Conservation (phyloP, 2,888 invertebrate genomes). For the Eupithecia tripunctaria region DNA sequence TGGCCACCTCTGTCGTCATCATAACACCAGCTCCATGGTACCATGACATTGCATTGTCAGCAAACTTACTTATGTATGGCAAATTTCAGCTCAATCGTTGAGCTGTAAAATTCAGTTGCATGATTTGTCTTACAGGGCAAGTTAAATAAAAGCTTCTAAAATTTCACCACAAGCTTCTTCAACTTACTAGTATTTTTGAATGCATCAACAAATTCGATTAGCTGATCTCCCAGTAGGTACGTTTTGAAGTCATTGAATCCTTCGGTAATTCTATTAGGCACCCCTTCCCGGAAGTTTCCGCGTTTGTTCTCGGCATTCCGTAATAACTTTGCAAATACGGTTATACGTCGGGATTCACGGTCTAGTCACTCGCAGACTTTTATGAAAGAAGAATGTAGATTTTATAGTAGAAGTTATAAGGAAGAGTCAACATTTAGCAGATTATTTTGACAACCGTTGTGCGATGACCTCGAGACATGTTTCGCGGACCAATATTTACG, state of each 20-base stretch:
- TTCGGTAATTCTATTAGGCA: conserved; percentile 45
- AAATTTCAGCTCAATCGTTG: too few relatives aligned
- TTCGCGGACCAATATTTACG: neutral
- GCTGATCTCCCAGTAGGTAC: conserved; percentile 8
- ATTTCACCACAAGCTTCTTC: neutral
- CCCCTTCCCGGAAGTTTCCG: conserved; percentile 45
- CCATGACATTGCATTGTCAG: too few relatives aligned
- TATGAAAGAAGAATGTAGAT: neutral
- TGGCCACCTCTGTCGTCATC: too few relatives aligned
- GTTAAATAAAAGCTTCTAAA: too few relatives aligned
- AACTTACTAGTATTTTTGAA: neutral
- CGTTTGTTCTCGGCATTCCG: conserved; percentile 53
- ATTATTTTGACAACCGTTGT: neutral
- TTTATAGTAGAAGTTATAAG: too few relatives aligned
- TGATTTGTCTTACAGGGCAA: too few relatives aligned
- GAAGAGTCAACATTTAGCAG: neutral
- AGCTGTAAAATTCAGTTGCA: too few relatives aligned
- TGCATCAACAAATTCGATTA: conserved; percentile 9
- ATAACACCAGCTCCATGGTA: too few relatives aligned
- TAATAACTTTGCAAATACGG: conserved; percentile 60
- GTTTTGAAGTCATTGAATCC: conserved; percentile 40
- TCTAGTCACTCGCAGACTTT: conserved; percentile 47
- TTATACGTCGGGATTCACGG: conserved; percentile 52
- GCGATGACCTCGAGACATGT: neutral
- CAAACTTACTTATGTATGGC: too few relatives aligned